A percentile compares a stretch with the other conserved stretches of the same genome.
phyloP scores from a whole-genome alignment of 2,888 invertebrate genomes.

The Pollenia griseotomentosa region DNA sequence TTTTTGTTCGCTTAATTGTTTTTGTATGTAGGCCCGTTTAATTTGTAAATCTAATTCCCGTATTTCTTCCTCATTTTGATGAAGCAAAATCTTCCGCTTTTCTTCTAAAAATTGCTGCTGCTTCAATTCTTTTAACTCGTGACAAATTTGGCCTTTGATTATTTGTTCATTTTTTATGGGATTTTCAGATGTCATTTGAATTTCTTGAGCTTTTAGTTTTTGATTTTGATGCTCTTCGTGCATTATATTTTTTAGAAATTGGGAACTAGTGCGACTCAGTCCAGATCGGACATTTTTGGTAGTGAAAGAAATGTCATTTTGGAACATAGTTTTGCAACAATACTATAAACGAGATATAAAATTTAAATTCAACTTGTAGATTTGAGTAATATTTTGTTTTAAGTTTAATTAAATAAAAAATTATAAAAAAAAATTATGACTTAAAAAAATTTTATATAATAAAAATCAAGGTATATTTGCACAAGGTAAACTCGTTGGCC shows the following conservation, averaged over 20 bases:
- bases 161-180: slow-evolving; percentile 35
- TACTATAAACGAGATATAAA: not conserved
- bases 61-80: slow-evolving; percentile 53
- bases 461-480: too few species aligned
- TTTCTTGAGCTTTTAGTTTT: slow-evolving; percentile 15
- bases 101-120: slow-evolving; percentile 27
- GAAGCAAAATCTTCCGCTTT: slow-evolving; percentile 26
- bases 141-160: slow-evolving; percentile 8
- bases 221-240: not conserved
- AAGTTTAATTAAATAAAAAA: too few species aligned
- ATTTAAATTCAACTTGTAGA: not conserved
- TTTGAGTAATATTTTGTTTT: too few species aligned
- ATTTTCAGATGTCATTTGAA: slow-evolving; percentile 43
- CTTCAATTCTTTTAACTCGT: not conserved
- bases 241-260: slow-evolving; percentile 36
- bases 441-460: too few species aligned
- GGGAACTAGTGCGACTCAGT: slow-evolving; percentile 9
- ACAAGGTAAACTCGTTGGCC: too few species aligned
- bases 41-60: slow-evolving; percentile 28
- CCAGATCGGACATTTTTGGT: not conserved
- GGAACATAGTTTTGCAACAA: slow-evolving; percentile 7
- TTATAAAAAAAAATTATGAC: too few species aligned
- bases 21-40: slow-evolving; percentile 47
- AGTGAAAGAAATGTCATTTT: slow-evolving; percentile 14
- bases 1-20: slow-evolving; percentile 41